These are phyloP conservation scores for Galerucella nymphaeae DNA, from an alignment of 2,888 invertebrate species.

Conservation along the genomic window DNA sequence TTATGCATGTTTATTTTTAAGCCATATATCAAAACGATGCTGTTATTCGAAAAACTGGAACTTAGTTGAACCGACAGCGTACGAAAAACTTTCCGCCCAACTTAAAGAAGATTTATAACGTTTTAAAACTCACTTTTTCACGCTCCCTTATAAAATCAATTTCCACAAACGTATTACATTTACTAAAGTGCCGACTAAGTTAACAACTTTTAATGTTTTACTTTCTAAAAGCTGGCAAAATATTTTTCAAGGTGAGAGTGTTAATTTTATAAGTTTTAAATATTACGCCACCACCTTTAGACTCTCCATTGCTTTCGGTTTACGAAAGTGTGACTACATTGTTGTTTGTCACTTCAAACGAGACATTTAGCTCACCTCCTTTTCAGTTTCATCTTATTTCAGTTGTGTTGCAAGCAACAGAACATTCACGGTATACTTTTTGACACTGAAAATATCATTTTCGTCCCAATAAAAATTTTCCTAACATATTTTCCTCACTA, in stretches of 20 bases:
- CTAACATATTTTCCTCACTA: too few species aligned
- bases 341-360: too few species aligned
- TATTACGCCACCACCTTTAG: too few species aligned
- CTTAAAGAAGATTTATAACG: conserved; percentile 61
- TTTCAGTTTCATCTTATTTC: too few species aligned
- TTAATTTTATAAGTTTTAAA: not conserved
- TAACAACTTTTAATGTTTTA: conserved; percentile 33
- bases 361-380: too few species aligned
- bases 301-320: too few species aligned
- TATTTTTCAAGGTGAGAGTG: not conserved
- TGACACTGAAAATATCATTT: too few species aligned
- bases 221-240: not conserved
- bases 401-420: too few species aligned
- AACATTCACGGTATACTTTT: too few species aligned
- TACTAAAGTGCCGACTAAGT: conserved; percentile 18
- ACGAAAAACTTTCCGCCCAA: conserved; percentile 57
- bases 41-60: conserved; percentile 59
- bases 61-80: conserved; percentile 62
- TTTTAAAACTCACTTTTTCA: conserved; percentile 55
- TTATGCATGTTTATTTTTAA: conserved; percentile 50
- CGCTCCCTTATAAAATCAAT: conserved; percentile 43
- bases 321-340: too few species aligned
- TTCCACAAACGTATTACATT: conserved; percentile 34
- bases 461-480: too few species aligned
- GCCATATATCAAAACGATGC: conserved; percentile 62